These are phyloP conservation scores for Emys orbicularis DNA, from an alignment of 2,797 vertebrate genomes.

Conservation along the genomic window DNA sequence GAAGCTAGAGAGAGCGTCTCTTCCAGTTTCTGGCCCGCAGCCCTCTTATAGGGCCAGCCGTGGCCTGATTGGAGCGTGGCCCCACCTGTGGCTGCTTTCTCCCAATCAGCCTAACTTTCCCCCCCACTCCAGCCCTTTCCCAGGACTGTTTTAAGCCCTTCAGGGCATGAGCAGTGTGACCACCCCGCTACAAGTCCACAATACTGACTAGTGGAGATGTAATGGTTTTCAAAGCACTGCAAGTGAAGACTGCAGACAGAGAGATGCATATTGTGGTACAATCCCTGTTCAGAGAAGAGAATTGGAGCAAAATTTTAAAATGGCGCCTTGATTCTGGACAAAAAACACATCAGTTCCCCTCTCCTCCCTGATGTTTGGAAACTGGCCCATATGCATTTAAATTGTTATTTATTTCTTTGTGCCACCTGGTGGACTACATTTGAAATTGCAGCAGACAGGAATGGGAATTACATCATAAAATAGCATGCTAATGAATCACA, in stretches of 20 bases:
- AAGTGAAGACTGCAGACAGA: neutral
- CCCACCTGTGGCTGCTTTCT: no score
- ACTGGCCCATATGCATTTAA: neutral
- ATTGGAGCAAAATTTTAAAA: neutral
- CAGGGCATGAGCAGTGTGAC: no score
- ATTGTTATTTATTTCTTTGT: neutral
- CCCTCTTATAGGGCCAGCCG: no score
- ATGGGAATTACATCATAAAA: neutral
- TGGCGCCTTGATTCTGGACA: neutral
- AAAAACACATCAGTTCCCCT: neutral
- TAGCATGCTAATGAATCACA: neutral
- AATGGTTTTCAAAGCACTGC: neutral
- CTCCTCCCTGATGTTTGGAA: neutral
- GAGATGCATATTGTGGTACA: neutral
- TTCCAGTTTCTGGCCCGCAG: no score
- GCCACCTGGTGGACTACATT: neutral
- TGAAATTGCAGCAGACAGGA: neutral
- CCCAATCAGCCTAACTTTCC: no score
- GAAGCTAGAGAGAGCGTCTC: no score
- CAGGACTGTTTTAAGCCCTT: no score
- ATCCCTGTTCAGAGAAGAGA: neutral
- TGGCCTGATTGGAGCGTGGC: no score
- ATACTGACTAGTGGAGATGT: neutral
- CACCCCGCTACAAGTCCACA: neutral
- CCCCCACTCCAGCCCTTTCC: no score